These are phyloP conservation scores for Prunella himalayana DNA, from an alignment of 2,113 vertebrate species.

Conservation along the genomic window DNA sequence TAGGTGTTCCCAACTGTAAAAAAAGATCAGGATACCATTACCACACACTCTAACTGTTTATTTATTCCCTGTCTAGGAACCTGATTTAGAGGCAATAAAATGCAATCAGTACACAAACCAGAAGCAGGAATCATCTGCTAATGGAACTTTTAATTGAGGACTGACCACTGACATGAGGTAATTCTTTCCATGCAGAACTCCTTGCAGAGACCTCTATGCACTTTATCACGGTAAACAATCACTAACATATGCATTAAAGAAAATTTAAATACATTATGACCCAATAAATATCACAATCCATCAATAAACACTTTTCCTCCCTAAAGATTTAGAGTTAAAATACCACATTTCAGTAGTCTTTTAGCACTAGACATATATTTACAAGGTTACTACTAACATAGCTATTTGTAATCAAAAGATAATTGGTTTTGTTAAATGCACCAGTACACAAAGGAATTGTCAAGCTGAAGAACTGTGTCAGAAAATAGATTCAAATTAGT, in stretches of 20 bases:
- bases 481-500: neutral
- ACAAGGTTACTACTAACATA: slow-evolving; percentile 41
- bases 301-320: slow-evolving; percentile 71
- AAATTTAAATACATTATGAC: slow-evolving; percentile 93
- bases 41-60: slow-evolving; percentile 88
- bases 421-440: slow-evolving; percentile 53
- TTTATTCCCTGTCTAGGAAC: slow-evolving; percentile 85
- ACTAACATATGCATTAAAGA: slow-evolving; percentile 87
- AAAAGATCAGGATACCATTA: slow-evolving; percentile 92
- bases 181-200: slow-evolving; percentile 78
- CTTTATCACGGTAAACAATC: slow-evolving; percentile 89
- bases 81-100: slow-evolving; percentile 94
- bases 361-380: slow-evolving; percentile 44
- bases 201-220: slow-evolving; percentile 69
- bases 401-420: slow-evolving; percentile 63
- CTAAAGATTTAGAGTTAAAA: slow-evolving; percentile 68
- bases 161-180: slow-evolving; percentile 87
- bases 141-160: slow-evolving; percentile 92
- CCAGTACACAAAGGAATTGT: slow-evolving; percentile 27
- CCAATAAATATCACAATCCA: slow-evolving; percentile 86
- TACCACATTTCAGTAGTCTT: slow-evolving; percentile 50
- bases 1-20: slow-evolving; percentile 82
- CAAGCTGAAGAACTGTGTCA: neutral
- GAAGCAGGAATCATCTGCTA: slow-evolving; percentile 91
- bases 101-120: slow-evolving; percentile 87